Percentiles rank a stretch among this genome's conserved stretches.
Evolutionary conservation across 2,113 vertebrate species (phyloP).

Genomic region (Oncorhynchus nerka): DNA sequence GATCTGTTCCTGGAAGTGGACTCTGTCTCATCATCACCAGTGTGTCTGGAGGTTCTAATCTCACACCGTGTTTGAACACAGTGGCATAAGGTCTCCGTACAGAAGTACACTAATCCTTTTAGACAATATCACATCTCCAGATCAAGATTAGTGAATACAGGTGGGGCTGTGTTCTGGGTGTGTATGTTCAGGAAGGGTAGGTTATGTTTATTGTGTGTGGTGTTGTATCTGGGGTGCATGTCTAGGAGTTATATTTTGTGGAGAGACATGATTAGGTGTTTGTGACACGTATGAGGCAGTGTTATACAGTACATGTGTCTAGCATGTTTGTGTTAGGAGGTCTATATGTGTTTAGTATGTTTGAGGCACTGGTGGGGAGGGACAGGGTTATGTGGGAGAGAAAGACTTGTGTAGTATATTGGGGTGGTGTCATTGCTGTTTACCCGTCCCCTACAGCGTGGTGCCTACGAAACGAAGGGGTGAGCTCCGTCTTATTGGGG

Average conservation of each 20-base stretch:
- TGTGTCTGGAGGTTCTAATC: too few relatives aligned
- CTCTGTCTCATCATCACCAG: too few relatives aligned
- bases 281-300: not conserved
- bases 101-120: too few relatives aligned
- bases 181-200: constrained; percentile 1
- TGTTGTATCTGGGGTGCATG: not conserved
- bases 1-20: too few relatives aligned
- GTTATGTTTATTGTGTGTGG: not conserved
- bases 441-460: constrained; percentile 83
- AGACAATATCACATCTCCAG: too few relatives aligned
- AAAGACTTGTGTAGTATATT: not conserved
- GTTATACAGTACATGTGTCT: not conserved
- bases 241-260: not conserved
- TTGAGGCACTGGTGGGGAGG: not conserved
- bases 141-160: not conserved
- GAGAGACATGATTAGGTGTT: not conserved
- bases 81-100: too few relatives aligned
- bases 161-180: constrained; percentile 1
- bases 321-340: constrained; percentile 2
- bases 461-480: constrained; percentile 96
- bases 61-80: too few relatives aligned
- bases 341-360: constrained; percentile 2
- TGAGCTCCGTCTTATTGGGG: constrained; percentile 94
- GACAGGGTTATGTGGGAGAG: too few relatives aligned
- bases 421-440: constrained; percentile 53